Evolutionary conservation across 2,888 invertebrate genomes (phyloP), one percentile per base, ranked within the genome.

Genomic region (Palloptera scutellata): DNA sequence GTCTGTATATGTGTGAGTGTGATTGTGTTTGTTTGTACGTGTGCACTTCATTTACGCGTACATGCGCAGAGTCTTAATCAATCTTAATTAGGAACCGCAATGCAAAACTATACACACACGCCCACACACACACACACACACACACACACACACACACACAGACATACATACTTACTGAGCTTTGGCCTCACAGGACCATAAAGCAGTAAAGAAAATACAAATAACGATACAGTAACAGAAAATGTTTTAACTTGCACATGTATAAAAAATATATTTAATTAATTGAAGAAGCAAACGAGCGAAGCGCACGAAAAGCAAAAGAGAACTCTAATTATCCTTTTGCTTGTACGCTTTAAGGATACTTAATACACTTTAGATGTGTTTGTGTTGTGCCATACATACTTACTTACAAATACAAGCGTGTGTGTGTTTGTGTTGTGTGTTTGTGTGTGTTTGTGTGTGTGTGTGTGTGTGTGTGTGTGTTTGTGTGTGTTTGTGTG

Each of bases 241-340:
- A 30, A 30, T 4, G 6, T 30, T 4, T 30, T 2, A 2, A 30
- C 30, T 30, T 6, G 19, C 4, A 17, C 19, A 57, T 19, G 20
- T 12, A 40, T 17, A 9, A 55, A 61, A 45, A 55, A 61, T 41
- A 48, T n/a, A 57, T 57, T 61, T 57, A 66, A 66, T 66, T 61
- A 66, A 66, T 66, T 66, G 66, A 57, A 45, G 51, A 41, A 65
- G 51, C 43, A 53, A 54, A 60, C 57, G 66, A 51, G 51, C 61
- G 45, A 61, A 55, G 48, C 55, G 61, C 66, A 66, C 55, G 61
- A 19, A 55, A 42, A 43, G 55, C 66, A 42, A 61, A 51, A 66
- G 55, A 57, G 61, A 57, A 52, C 57, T 61, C 51, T 66, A 66
- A 66, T 66, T 66, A 66, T 61, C 66, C 19, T 61, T 66, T 66